Evolutionary conservation across 2,888 invertebrate genomes (phyloP), one percentile per base, ranked within the genome.

Genomic region (Sesia bembeciformis): DNA sequence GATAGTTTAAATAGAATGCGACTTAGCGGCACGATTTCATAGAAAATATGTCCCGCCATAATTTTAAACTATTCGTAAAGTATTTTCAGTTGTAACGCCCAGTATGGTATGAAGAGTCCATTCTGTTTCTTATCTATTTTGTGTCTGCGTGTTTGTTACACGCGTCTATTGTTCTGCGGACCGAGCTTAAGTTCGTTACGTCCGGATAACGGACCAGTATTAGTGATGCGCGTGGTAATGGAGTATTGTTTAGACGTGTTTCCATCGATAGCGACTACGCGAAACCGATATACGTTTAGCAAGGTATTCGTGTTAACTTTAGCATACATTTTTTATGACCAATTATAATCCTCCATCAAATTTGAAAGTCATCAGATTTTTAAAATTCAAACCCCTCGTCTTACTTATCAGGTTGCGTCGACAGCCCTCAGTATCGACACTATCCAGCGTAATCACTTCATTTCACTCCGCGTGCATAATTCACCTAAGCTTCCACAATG

Each of bases 381-480:
- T 46, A 6, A 46, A 7, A 7, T 7, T n/a, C 46, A 46, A 46
- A 46, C 23, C 46, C n/a, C 46, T 46, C 23, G 7, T 46, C 46
- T 46, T 23, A 46, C 8, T 46, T 46, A 46, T 46, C 46, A 23
- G 46, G 46, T 46, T 46, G 61, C 57, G 49, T 57, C 54, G 56
- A 58, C 56, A 56, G 54, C 55, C 52, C 64, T 63, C 63, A 64
- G 63, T 63, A 62, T 61, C 66, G 69, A 70, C 72, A 72, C 75
- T 70, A 76, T 76, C 68, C 68, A 68, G 67, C 68, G 75, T 81
- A 81, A 79, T 77, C 72, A 76, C 70, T 71, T 78, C 70, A 77
- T 76, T 75, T 68, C 74, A 71, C 70, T 77, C 63, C 67, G 69
- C 68, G 72, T 76, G 75, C 77, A 81, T 81, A 77, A 81, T 79